Percentiles rank a stretch among this genome's conserved stretches.
phyloP scores from a whole-genome alignment of 2,888 invertebrate genomes.

The Cephus pulcher region DNA sequence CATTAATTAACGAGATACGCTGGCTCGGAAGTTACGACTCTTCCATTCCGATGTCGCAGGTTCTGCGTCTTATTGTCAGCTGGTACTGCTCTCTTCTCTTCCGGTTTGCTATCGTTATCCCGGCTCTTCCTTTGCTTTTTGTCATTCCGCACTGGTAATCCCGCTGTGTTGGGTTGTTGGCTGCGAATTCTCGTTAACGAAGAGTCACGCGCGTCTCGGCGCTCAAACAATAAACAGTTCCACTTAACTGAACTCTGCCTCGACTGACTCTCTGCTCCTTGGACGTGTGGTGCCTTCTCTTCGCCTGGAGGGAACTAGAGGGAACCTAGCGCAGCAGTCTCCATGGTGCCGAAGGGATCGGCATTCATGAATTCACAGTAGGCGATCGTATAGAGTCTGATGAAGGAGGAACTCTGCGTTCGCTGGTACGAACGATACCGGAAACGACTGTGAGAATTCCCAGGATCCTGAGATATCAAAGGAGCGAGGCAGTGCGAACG shows the following conservation, averaged over 20 bases:
- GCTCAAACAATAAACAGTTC: constrained; percentile 43
- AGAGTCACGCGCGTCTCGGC: constrained; percentile 37
- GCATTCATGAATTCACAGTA: too few relatives aligned
- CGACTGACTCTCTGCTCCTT: not conserved
- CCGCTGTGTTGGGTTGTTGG: not conserved
- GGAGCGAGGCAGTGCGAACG: too few relatives aligned
- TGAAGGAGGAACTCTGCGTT: too few relatives aligned
- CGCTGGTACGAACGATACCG: too few relatives aligned
- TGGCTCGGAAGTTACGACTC: constrained; percentile 14
- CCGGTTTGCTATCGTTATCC: constrained; percentile 10
- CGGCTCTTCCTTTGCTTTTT: not conserved
- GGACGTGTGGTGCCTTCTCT: too few relatives aligned
- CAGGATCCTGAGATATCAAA: too few relatives aligned
- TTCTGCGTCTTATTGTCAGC: not conserved
- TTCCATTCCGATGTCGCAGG: constrained; percentile 3
- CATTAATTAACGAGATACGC: constrained; percentile 47
- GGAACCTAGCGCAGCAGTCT: too few relatives aligned
- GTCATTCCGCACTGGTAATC: not conserved
- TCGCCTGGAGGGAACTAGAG: too few relatives aligned
- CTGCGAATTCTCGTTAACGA: constrained; percentile 44
- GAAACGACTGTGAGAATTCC: too few relatives aligned
- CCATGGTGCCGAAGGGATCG: too few relatives aligned
- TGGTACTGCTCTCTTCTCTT: constrained; percentile 11
- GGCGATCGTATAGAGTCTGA: too few relatives aligned
- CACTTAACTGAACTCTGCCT: constrained; percentile 35